These are phyloP conservation scores for Euwallacea fornicatus DNA, from an alignment of 1,140 invertebrate genomes.

Conservation along the genomic window DNA sequence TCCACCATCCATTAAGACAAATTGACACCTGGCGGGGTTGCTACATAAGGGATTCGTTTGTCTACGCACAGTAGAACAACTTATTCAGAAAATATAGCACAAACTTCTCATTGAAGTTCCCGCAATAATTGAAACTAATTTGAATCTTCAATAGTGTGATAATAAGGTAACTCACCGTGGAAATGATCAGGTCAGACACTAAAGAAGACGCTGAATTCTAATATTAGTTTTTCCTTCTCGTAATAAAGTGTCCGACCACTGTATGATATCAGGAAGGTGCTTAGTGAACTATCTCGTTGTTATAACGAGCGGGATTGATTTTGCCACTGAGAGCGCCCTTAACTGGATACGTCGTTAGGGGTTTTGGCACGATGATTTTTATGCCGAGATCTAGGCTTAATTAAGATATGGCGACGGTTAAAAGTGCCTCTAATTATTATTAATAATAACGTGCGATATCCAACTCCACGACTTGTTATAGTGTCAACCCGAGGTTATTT, in stretches of 20 bases:
- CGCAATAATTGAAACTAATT: background rate
- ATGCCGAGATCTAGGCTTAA: background rate
- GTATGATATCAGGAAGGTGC: conserved; percentile 7
- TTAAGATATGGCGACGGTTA: background rate
- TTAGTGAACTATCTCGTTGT: conserved; percentile 37
- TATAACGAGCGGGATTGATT: conserved; percentile 47
- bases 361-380: conserved; percentile 15
- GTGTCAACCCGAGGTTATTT: too few relatives aligned
- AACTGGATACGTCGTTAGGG: conserved; percentile 21
- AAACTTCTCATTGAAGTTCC: background rate
- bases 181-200: too few relatives aligned
- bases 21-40: conserved; percentile 49
- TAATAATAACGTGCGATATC: background rate
- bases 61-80: conserved; percentile 9
- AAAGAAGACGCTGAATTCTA: background rate
- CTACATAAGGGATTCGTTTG: conserved; percentile 3
- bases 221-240: background rate
- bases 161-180: too few relatives aligned
- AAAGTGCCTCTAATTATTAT: background rate
- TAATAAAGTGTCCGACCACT: background rate
- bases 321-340: conserved; percentile 26
- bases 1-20: conserved; percentile 53
- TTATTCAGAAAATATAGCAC: background rate
- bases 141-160: background rate
- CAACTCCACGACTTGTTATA: too few relatives aligned